Conservation (phyloP, 2,888 invertebrate genomes). For the Ryuthela nishihirai region DNA sequence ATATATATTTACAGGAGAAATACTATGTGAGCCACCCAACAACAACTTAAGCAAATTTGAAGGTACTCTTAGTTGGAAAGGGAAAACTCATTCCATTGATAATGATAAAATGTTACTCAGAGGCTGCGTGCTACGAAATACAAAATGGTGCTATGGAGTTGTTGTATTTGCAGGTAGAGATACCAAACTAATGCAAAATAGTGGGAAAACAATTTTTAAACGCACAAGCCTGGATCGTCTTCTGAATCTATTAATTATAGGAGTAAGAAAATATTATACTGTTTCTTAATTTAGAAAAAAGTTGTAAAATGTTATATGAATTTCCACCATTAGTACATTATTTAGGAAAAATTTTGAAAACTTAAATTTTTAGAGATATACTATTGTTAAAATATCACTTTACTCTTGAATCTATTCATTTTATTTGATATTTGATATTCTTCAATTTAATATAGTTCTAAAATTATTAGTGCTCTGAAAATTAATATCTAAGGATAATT, state of each 20-base stretch:
- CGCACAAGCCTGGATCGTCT: constrained; percentile 98
- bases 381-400: no score
- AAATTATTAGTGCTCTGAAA: no score
- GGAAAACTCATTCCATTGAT: constrained; percentile 72
- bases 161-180: constrained; percentile 99
- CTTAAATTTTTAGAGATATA: no score
- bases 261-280: constrained; percentile 63
- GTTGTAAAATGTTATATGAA: no score
- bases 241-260: constrained; percentile 97
- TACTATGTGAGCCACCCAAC: constrained; percentile 96
- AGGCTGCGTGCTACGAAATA: constrained; percentile 93
- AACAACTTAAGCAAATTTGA: constrained; percentile 98
- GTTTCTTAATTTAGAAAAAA: background rate
- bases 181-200: constrained; percentile 99
- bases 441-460: no score
- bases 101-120: constrained; percentile 95
- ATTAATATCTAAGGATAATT: no score
- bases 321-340: no score
- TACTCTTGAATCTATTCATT: no score
- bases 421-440: no score
- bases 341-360: no score
- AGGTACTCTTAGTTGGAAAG: constrained; percentile 71
- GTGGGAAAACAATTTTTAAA: constrained; percentile 98
- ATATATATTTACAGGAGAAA: constrained; percentile 59
- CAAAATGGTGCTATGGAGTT: constrained; percentile 93